Conservation (phyloP, 2,113 vertebrate species). For the Anguilla rostrata region DNA sequence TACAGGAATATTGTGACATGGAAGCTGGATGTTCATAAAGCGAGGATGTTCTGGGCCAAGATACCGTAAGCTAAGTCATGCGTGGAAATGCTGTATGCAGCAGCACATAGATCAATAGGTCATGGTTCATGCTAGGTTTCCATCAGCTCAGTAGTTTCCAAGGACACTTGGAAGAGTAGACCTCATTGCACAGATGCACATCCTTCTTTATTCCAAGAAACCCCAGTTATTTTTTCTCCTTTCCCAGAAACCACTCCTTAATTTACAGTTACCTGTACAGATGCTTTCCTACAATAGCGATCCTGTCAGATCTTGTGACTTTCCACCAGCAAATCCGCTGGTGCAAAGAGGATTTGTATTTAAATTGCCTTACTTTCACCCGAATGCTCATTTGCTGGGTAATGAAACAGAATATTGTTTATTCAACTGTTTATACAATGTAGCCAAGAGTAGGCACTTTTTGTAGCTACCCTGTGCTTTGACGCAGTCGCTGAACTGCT, state of each 20-base stretch:
- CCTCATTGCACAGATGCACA: neutral
- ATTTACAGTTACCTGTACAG: neutral
- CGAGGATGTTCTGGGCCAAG: neutral
- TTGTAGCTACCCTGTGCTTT: neutral
- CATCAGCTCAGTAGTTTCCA: constrained; percentile 1
- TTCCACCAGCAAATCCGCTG: no score
- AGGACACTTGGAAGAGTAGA: neutral
- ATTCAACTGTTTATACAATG: neutral
- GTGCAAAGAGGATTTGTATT: no score
- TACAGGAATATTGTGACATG: neutral
- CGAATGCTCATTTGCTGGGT: neutral
- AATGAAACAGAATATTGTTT: neutral
- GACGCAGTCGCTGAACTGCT: no score
- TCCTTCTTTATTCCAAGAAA: neutral
- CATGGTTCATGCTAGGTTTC: constrained; percentile 7
- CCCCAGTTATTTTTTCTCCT: neutral
- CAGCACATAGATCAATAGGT: constrained; percentile 12
- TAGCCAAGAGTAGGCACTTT: no score
- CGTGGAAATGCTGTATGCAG: neutral
- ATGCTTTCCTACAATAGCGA: neutral
- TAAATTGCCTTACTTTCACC: neutral
- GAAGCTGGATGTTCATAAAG: neutral
- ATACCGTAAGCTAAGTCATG: neutral
- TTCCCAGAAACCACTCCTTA: neutral
- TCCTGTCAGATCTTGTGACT: neutral